phyloP scores from a whole-genome alignment of 2,797 vertebrate species.

The Xiphorhynchus erythropygius region DNA sequence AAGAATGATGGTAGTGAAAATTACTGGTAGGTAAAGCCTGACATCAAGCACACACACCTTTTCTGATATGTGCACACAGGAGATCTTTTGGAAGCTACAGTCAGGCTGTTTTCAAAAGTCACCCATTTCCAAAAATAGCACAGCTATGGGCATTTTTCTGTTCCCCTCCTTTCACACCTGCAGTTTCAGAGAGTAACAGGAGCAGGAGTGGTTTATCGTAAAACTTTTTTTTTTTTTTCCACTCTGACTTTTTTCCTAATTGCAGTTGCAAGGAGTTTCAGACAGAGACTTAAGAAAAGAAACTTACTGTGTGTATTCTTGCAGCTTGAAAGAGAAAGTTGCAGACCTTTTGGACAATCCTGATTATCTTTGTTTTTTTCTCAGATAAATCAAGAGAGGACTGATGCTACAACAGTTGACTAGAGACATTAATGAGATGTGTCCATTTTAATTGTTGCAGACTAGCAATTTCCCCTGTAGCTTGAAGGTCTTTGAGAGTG shows the following conservation, averaged over 20 bases:
- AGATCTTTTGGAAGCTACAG: background rate
- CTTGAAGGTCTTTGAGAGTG: background rate
- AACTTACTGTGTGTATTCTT: background rate
- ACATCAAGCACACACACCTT: background rate
- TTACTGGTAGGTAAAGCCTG: background rate
- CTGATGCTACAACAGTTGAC: background rate
- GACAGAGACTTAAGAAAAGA: background rate
- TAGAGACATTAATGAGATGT: background rate
- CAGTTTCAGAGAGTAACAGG: background rate
- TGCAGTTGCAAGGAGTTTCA: background rate
- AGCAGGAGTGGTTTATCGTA: background rate
- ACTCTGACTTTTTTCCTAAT: background rate
- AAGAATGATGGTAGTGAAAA: background rate
- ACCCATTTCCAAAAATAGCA: background rate
- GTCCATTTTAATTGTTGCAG: slow-evolving; percentile 12
- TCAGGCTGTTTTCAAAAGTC: background rate
- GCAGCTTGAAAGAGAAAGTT: background rate
- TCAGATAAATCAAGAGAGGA: background rate
- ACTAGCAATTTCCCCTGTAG: background rate
- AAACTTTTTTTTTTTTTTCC: background rate
- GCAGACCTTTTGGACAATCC: background rate
- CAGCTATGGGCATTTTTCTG: background rate
- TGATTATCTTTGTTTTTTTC: background rate
- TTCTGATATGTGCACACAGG: background rate
- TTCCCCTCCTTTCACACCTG: background rate